Base-by-base conservation (phyloP, 2,888 invertebrate genomes). In the Eristalinus sepulchralis region DNA sequence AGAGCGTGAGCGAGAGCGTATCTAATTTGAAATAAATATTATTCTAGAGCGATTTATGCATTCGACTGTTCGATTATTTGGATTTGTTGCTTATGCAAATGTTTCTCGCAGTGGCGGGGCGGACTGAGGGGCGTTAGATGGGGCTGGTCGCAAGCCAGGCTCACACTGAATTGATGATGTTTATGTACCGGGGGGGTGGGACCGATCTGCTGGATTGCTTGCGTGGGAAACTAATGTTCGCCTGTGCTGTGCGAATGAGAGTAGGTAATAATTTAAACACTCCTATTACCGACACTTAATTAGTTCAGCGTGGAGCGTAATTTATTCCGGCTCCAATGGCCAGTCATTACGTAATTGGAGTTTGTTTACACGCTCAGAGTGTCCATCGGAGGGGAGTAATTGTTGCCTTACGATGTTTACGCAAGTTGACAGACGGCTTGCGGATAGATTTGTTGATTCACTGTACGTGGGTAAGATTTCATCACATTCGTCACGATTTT, bases 1-100 rank as follows among this genome's bases (percentile, higher is more conserved):
- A n/a, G n/a, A n/a, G n/a, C 5, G 27, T 5, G 64, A 60, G 64
- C 39, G 34, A 53, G 64, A 80, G 77, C 17, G 47, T 47, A 77
- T 82, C 82, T 82, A 82, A 82, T 82, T 77, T 66, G 71, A 75
- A 68, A 81, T 81, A 75, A 81, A 81, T 81, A 81, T 81, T 68
- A 75, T 81, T 75, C 68, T 63, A 63, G 39, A 22, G 53, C 67
- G 68, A 75, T 75, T 81, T 75, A 81, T 75, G 62, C 57, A 64
- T 27, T 24, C 17, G 53, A 66, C 62, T 73, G 68, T 78, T 64
- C 53, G 53, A 68, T 71, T 34, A 31, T 66, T 75, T n/a, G 13
- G 27, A 20, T 39, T 59, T 64, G 57, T 71, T 64, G 76, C 47
- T 17, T n/a, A 47, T 47, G 47, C 47, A 47, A 47, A 47, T 47